Base-by-base conservation (phyloP, 2,797 vertebrate species). In the Enteromius afrohamiltoni region DNA sequence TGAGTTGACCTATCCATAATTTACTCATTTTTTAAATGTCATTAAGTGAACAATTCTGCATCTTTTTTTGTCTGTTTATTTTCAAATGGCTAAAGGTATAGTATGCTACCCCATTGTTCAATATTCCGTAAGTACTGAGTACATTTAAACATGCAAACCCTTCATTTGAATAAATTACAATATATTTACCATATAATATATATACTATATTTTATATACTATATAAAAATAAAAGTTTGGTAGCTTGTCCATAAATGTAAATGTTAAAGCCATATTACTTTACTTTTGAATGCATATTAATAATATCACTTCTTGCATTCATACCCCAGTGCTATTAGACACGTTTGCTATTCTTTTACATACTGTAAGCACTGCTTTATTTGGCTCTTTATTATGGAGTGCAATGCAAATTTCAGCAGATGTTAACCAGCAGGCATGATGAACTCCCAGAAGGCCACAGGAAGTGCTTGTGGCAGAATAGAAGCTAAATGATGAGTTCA, bases 341-440 rank as follows among this genome's bases (percentile, higher is more conserved):
- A 40, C 6, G 8, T 42, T 71, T n/a, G 37, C 19, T 60, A 16
- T 80, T 45, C 23, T 23, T 70, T 80, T 70, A 55, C 34, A 80
- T 55, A 64, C 60, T 31, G 60, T 16, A 45, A 70, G 10, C 10
- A 8, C 13, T 42, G 31, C 13, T 82, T 75, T 75, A 74, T 76
- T 26, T 62, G n/a, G 2, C 40, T 10, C 45, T 75, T 82, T 40
- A 51, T 73, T 37, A 37, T 82, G 21, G 21, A 64, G 58, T 53
- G n/a, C 71, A 68, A 45, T 67, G 71, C 23, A 69, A 60, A 55
- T 77, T 23, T 77, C 62, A 67, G 47, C n/a, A 55, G 62, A 68
- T 83, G 23, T 58, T 74, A 75, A 65, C n/a, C 71, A 23, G 58
- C 80, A 64, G 40, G 68, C 47, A 74, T 45, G 23, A 49, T 64